Conservation (phyloP, 1,140 invertebrate species). For the Ceratoteleas bidentatus region DNA sequence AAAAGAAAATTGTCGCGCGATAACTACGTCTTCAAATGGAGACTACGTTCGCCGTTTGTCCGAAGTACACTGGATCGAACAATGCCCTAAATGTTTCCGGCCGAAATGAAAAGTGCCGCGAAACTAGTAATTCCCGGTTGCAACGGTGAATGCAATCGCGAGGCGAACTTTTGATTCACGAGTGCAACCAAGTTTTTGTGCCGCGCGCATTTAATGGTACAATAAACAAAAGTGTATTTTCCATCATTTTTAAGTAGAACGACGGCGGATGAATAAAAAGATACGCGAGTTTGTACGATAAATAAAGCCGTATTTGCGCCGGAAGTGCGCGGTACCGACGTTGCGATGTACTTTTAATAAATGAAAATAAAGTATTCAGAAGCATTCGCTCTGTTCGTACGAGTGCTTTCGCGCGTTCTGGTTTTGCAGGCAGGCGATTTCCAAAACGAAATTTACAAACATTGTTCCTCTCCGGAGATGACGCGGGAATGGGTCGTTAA, state of each 20-base stretch:
- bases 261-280: conserved; percentile 36
- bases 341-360: conserved; percentile 53
- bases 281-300: conserved; percentile 40
- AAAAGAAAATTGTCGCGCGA: no score
- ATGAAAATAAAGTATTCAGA: conserved; percentile 59
- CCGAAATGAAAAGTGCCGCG: conserved; percentile 19
- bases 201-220: conserved; percentile 40
- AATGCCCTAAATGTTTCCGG: conserved; percentile 40
- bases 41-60: no score
- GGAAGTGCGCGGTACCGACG: conserved; percentile 42
- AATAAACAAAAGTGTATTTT: conserved; percentile 52
- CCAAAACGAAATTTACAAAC: conserved; percentile 45
- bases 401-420: conserved; percentile 36
- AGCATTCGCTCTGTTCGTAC: conserved; percentile 28
- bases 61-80: conserved; percentile 20
- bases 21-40: no score
- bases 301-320: conserved; percentile 53
- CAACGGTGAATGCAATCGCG: conserved; percentile 44
- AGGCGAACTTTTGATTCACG: conserved; percentile 44
- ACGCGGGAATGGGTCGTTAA: no score
- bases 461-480: not conserved
- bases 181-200: conserved; percentile 39
- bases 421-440: conserved; percentile 26
- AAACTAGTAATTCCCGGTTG: conserved; percentile 36
- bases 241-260: conserved; percentile 38